phyloP scores from a whole-genome alignment of 1,140 invertebrate genomes.

The Drosophila saltans region DNA sequence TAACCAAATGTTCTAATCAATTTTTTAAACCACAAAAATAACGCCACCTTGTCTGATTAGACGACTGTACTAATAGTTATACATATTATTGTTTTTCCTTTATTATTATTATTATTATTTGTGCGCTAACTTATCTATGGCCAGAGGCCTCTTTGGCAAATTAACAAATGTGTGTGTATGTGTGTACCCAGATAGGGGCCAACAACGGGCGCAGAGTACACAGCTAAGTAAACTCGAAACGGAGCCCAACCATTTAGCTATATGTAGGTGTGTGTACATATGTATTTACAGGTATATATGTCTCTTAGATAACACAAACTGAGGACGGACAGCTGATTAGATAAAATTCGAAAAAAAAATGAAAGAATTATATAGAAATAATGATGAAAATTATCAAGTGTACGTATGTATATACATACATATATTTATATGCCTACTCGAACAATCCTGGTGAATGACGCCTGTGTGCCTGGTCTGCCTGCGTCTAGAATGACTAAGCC shows the following conservation, averaged over 20 bases:
- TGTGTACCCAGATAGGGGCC: conserved; percentile 18
- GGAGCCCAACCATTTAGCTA: conserved; percentile 34
- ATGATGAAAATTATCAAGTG: conserved; percentile 1
- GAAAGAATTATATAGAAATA: conserved; percentile 15
- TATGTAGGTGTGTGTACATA: conserved; percentile 47
- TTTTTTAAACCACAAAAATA: conserved; percentile 52
- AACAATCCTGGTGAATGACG: conserved; percentile 32
- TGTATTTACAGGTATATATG: neutral
- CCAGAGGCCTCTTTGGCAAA: conserved; percentile 59
- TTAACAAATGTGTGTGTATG: conserved; percentile 44
- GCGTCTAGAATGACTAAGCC: conserved; percentile 52
- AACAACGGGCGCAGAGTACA: conserved; percentile 16
- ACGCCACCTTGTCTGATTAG: conserved; percentile 67
- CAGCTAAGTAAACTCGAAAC: conserved; percentile 70
- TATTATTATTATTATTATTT: conserved; percentile 26
- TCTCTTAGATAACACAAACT: conserved; percentile 44
- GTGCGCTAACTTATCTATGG: conserved; percentile 55
- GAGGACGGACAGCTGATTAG: conserved; percentile 55
- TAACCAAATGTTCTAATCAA: conserved; percentile 37
- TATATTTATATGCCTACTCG: conserved; percentile 9
- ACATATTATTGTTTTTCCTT: conserved; percentile 2
- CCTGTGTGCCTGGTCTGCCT: neutral
- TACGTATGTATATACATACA: neutral
- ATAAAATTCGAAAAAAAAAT: conserved; percentile 46
- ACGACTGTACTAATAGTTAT: conserved; percentile 44